Percentiles rank a stretch among this genome's conserved stretches.
phyloP scores from a whole-genome alignment of 2,888 invertebrate species.

The Drosophila monieri region DNA sequence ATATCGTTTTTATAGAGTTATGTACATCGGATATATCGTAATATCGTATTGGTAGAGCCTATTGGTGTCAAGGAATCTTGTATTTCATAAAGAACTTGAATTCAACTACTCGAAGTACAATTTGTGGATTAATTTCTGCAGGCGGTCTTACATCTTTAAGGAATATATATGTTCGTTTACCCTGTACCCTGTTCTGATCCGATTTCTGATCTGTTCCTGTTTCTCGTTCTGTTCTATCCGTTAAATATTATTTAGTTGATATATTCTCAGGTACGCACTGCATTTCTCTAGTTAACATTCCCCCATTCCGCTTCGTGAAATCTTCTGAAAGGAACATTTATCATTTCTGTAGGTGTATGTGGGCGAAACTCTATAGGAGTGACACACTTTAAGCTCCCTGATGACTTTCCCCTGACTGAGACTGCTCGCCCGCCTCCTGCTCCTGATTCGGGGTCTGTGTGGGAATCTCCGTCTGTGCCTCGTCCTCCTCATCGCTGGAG shows the following conservation, averaged over 20 bases:
- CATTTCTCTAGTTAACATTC: conserved; percentile 76
- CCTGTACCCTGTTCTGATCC: conserved; percentile 44
- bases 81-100: no score
- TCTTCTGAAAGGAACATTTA: conserved; percentile 64
- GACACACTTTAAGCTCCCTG: conserved; percentile 12
- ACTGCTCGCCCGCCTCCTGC: conserved; percentile 54
- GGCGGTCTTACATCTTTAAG: conserved; percentile 4
- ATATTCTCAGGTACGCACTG: conserved; percentile 70
- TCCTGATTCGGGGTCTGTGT: not conserved
- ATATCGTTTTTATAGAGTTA: not conserved
- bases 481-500: conserved; percentile 80
- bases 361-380: conserved; percentile 4
- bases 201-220: conserved; percentile 14
- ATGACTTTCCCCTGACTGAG: conserved; percentile 9
- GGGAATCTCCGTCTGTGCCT: conserved; percentile 16
- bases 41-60: no score
- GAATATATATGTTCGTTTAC: conserved; percentile 46
- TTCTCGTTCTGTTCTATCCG: conserved; percentile 12
- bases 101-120: not conserved
- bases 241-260: conserved; percentile 44
- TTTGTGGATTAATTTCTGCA: conserved; percentile 2
- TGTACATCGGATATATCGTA: conserved; percentile 6
- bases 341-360: conserved; percentile 45
- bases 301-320: conserved; percentile 40
- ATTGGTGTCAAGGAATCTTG: no score